Conservation (phyloP, 2,888 invertebrate genomes). For the Sialis lutaria region DNA sequence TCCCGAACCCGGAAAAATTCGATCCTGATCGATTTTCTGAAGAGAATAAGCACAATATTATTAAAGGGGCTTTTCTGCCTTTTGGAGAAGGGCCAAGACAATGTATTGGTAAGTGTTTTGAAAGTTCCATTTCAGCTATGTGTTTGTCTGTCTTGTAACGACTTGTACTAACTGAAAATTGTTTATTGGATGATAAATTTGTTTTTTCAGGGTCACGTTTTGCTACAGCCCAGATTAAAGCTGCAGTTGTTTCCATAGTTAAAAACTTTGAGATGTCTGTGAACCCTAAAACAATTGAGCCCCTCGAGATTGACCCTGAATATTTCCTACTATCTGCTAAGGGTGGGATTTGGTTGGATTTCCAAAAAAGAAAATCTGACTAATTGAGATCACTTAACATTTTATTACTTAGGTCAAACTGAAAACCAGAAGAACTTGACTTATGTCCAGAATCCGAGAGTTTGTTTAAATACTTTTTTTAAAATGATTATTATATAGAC, state of each 20-base stretch:
- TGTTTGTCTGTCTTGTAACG: too few species aligned
- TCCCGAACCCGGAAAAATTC: conserved; percentile 11
- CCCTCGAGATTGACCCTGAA: conserved; percentile 13
- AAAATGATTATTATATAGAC: too few species aligned
- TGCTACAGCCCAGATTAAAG: conserved; percentile 19
- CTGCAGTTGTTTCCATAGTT: conserved; percentile 20
- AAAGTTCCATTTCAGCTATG: background rate
- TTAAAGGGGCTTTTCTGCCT: conserved; percentile 15
- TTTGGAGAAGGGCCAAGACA: conserved; percentile 18
- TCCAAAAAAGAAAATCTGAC: conserved; percentile 10
- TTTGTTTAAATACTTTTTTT: too few species aligned
- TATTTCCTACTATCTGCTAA: conserved; percentile 15
- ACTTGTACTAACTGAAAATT: too few species aligned
- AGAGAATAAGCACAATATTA: conserved; percentile 14
- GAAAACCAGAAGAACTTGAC: too few species aligned
- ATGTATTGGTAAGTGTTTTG: conserved; percentile 14
- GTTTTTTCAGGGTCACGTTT: conserved; percentile 14
- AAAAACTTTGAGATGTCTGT: conserved; percentile 18
- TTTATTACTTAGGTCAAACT: too few species aligned
- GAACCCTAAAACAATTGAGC: conserved; percentile 17
- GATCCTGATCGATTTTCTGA: conserved; percentile 14
- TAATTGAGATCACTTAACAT: too few species aligned
- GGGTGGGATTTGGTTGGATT: conserved; percentile 17
- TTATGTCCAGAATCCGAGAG: too few species aligned
- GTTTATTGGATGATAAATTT: too few species aligned